Conservation (phyloP, 1,140 invertebrate genomes). For the Proctacanthus coquilletti region DNA sequence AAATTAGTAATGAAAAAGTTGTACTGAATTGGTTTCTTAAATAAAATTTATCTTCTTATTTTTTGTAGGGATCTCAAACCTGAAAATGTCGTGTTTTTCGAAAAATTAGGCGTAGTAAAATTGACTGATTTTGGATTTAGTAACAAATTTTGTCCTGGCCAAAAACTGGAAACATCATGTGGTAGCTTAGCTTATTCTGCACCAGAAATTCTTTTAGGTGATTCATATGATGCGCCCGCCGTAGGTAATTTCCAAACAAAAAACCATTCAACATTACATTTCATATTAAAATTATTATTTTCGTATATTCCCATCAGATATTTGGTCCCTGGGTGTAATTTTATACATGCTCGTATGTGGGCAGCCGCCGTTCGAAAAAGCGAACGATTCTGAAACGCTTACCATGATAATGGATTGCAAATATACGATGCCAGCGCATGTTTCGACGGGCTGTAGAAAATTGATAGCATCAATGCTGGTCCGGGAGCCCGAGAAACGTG, state of each 20-base stretch:
- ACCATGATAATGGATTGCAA: slow-evolving; percentile 99
- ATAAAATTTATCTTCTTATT: slow-evolving; percentile 1
- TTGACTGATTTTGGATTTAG: slow-evolving; percentile 99
- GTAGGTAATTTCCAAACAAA: slow-evolving; percentile 50
- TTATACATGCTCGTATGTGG: slow-evolving; percentile 97
- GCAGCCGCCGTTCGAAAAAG: slow-evolving; percentile 93
- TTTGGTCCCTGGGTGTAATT: slow-evolving; percentile 97
- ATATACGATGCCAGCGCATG: slow-evolving; percentile 80
- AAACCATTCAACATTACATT: neutral
- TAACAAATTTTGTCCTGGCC: slow-evolving; percentile 90
- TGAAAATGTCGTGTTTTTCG: slow-evolving; percentile 98
- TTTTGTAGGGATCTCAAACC: slow-evolving; percentile 94
- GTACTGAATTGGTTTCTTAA: too few relatives aligned
- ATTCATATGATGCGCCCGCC: slow-evolving; percentile 84
- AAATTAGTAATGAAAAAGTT: too few relatives aligned
- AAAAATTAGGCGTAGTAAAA: slow-evolving; percentile 93
- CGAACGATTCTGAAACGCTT: slow-evolving; percentile 96
- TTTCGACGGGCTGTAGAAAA: slow-evolving; percentile 68
- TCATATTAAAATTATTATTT: neutral
- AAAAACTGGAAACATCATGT: slow-evolving; percentile 96
- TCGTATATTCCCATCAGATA: slow-evolving; percentile 43
- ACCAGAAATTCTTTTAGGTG: slow-evolving; percentile 94
- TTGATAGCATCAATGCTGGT: slow-evolving; percentile 87
- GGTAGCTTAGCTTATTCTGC: slow-evolving; percentile 99
- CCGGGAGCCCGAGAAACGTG: slow-evolving; percentile 77